Evolutionary conservation across 2,113 vertebrate species (phyloP).

Genomic region (Crotalus helleri): DNA sequence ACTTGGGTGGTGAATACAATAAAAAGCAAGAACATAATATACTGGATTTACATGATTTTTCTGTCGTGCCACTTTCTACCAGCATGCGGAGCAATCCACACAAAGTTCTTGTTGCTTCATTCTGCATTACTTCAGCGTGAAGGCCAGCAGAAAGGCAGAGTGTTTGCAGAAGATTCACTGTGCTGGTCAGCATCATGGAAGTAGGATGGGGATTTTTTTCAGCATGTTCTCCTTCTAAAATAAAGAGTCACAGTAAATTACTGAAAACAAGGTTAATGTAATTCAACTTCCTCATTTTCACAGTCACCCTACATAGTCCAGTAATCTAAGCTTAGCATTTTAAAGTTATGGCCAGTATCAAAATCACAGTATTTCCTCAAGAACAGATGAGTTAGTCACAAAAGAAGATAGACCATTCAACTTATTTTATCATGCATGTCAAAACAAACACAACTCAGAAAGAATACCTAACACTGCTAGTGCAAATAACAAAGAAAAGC

Average conservation of each 20-base stretch:
- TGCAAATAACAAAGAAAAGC: not conserved
- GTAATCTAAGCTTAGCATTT: not conserved
- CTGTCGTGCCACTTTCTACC: constrained; percentile 89
- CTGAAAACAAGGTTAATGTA: not conserved
- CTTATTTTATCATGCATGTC: not conserved
- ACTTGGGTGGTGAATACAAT: not conserved
- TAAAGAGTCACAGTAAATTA: constrained; percentile 28
- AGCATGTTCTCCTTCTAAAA: constrained; percentile 83
- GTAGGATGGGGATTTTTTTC: constrained; percentile 92
- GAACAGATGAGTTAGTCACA: not conserved
- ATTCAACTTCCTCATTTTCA: not conserved
- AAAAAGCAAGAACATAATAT: not conserved
- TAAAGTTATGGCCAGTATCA: not conserved
- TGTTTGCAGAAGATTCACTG: constrained; percentile 90
- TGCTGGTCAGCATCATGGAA: constrained; percentile 89
- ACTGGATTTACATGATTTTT: constrained; percentile 79
- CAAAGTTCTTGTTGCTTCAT: constrained; percentile 86
- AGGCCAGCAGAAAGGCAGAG: constrained; percentile 89
- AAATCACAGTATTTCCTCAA: not conserved
- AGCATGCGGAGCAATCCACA: constrained; percentile 91
- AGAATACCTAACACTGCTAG: not conserved
- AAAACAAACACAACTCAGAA: not conserved
- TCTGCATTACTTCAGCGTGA: constrained; percentile 89
- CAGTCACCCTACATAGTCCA: not conserved
- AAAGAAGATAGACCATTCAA: not conserved